Conservation (phyloP, 2,888 invertebrate genomes). For the Lochmaea capreae region DNA sequence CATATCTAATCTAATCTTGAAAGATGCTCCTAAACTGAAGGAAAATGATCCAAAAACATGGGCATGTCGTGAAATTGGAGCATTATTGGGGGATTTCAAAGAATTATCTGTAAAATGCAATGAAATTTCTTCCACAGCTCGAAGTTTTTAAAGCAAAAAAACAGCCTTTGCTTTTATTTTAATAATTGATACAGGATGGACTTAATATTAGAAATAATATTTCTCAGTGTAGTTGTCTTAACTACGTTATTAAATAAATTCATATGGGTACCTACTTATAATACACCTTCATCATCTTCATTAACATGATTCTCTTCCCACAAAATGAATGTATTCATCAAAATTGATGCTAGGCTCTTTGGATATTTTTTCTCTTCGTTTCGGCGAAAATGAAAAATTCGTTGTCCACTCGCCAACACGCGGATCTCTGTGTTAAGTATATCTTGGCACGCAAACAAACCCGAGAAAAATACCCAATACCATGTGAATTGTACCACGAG, state of each 20-base stretch:
- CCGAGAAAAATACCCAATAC: conserved; percentile 25
- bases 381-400: conserved; percentile 32
- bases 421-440: conserved; percentile 31
- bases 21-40: too few relatives aligned
- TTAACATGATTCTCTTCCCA: conserved; percentile 27
- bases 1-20: too few relatives aligned
- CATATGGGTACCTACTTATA: conserved; percentile 4
- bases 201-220: neutral
- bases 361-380: conserved; percentile 14
- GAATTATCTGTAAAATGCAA: too few relatives aligned
- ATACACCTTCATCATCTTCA: conserved; percentile 21
- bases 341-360: conserved; percentile 25
- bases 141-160: too few relatives aligned
- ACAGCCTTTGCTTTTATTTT: too few relatives aligned
- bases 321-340: conserved; percentile 27
- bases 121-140: too few relatives aligned
- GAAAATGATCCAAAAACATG: too few relatives aligned
- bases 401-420: conserved; percentile 42
- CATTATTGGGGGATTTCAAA: too few relatives aligned
- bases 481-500: conserved; percentile 48
- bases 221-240: neutral
- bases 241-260: neutral
- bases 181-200: too few relatives aligned
- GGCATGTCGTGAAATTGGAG: too few relatives aligned
- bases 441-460: conserved; percentile 48